phyloP scores from a whole-genome alignment of 2,113 vertebrate genomes.

The Sus scrofa region DNA sequence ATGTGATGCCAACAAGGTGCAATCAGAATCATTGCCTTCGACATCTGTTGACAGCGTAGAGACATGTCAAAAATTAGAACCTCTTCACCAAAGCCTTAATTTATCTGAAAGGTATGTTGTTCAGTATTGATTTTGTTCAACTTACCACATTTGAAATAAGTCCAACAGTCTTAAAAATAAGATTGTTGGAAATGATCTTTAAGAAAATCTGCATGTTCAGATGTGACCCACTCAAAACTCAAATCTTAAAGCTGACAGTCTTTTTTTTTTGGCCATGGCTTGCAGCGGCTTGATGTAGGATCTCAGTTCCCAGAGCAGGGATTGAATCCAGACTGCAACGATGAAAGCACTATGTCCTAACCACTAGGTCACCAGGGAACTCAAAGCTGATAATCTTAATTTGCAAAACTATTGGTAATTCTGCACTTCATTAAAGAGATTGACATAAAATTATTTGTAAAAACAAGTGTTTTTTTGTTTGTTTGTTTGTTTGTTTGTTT shows the following conservation, averaged over 20 bases:
- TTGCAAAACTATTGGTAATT: slow-evolving; percentile 32
- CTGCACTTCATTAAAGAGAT: slow-evolving; percentile 16
- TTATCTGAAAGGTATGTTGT: slow-evolving; percentile 90
- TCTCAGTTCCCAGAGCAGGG: too few relatives aligned
- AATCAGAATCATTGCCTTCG: slow-evolving; percentile 85
- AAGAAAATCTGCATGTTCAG: slow-evolving; percentile 14
- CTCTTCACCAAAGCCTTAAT: slow-evolving; percentile 86
- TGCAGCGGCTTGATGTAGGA: too few relatives aligned
- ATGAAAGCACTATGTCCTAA: too few relatives aligned
- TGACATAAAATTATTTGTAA: slow-evolving; percentile 34
- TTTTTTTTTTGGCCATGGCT: not conserved
- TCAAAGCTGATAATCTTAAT: slow-evolving; percentile 41
- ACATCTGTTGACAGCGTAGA: slow-evolving; percentile 88
- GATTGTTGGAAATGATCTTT: slow-evolving; percentile 67
- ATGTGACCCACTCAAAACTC: slow-evolving; percentile 1
- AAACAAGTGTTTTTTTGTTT: not conserved
- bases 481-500: too few relatives aligned
- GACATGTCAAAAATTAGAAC: slow-evolving; percentile 87
- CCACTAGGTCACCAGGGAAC: too few relatives aligned
- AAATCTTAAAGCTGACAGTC: not conserved
- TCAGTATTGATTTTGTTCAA: slow-evolving; percentile 81
- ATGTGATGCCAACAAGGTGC: slow-evolving; percentile 87
- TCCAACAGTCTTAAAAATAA: slow-evolving; percentile 71
- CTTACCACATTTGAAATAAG: slow-evolving; percentile 79
- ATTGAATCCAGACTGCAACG: too few relatives aligned